Conservation (phyloP, 2,888 invertebrate genomes). For the Cosmia pyralina region DNA sequence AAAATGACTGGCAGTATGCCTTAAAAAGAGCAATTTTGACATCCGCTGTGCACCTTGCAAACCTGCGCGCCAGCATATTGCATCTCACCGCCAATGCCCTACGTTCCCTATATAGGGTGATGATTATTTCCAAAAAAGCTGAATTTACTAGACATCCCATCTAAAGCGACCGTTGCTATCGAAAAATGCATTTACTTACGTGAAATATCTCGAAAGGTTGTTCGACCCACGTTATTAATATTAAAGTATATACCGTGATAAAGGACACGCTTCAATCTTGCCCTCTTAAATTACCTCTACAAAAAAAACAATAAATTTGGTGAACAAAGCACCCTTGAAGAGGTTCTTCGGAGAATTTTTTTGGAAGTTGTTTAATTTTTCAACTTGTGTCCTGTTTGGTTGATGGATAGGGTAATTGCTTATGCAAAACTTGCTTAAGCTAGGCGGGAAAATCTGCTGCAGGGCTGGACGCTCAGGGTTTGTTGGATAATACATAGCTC, state of each 20-base stretch:
- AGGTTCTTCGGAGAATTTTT: background rate
- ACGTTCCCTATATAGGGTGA: too few species aligned
- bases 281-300: constrained; percentile 22
- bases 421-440: background rate
- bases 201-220: constrained; percentile 9
- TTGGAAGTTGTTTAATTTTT: background rate
- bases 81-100: too few species aligned
- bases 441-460: background rate
- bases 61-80: too few species aligned
- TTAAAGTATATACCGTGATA: constrained; percentile 8
- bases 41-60: too few species aligned
- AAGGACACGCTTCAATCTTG: constrained; percentile 18
- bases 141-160: background rate
- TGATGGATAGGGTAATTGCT: background rate
- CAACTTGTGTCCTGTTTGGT: background rate
- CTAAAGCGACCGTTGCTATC: background rate
- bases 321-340: constrained; percentile 15
- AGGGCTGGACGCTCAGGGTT: background rate
- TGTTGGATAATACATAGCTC: background rate
- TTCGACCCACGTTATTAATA: constrained; percentile 19
- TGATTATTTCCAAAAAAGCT: background rate
- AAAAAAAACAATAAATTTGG: constrained; percentile 23
- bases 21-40: too few species aligned
- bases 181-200: constrained; percentile 14
- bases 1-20: too few species aligned